These are phyloP conservation scores for Plestiodon gilberti DNA, from an alignment of 2,113 vertebrate species.

Conservation along the genomic window DNA sequence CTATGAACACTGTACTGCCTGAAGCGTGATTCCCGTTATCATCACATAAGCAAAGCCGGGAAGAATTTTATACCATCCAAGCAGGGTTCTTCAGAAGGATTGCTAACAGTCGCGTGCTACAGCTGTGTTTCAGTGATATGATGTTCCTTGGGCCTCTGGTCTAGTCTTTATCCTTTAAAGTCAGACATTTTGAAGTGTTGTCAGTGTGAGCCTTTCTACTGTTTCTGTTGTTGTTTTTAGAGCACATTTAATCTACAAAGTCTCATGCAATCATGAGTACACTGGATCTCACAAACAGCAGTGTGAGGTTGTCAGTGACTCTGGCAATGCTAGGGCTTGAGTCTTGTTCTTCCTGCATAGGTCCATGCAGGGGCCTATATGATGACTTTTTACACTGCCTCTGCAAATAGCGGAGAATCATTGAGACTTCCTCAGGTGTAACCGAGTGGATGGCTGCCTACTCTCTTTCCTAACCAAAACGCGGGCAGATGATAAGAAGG, in stretches of 20 bases:
- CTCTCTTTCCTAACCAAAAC: neutral
- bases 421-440: neutral
- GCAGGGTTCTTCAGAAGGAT: neutral
- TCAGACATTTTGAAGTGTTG: neutral
- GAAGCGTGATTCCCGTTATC: too few relatives aligned
- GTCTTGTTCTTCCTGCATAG: neutral
- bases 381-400: neutral
- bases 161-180: neutral
- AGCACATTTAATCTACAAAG: neutral
- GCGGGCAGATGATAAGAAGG: neutral
- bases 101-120: neutral
- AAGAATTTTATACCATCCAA: neutral
- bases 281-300: neutral
- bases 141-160: too few relatives aligned
- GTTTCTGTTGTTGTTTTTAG: neutral
- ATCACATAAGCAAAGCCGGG: too few relatives aligned
- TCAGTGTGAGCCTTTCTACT: neutral
- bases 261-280: neutral
- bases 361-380: neutral
- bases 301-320: neutral
- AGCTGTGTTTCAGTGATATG: neutral
- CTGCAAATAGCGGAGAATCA: neutral
- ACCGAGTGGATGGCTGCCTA: neutral
- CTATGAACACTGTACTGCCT: too few relatives aligned
- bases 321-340: neutral